Conservation (phyloP, 64 coral and sea anemone genomes). For the Montipora foliosa region DNA sequence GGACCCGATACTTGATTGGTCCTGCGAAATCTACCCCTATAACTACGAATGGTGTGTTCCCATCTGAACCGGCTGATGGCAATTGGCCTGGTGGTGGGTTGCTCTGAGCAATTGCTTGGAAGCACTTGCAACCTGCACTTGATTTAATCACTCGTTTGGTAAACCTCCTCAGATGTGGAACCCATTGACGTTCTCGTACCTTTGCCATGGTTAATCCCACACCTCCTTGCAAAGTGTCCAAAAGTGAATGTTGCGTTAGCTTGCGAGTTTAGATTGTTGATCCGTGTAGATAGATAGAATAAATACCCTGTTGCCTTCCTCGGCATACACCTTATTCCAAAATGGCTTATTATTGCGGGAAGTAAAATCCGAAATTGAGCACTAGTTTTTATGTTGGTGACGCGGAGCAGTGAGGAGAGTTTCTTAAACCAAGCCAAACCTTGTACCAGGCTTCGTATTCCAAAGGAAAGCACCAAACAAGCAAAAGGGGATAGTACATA, state of each 20-base stretch:
- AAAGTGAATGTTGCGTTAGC: neutral
- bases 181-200: conserved; percentile 29
- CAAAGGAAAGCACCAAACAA: no score
- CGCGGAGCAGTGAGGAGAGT: no score
- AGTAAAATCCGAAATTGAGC: no score
- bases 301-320: conserved; percentile 13
- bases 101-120: conserved; percentile 10
- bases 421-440: no score
- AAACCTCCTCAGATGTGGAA: conserved; percentile 21
- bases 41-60: conserved; percentile 28
- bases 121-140: conserved; percentile 30
- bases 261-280: conserved; percentile 14
- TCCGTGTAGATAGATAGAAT: neutral
- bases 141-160: conserved; percentile 44
- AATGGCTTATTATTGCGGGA: no score
- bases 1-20: conserved; percentile 25
- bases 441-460: no score
- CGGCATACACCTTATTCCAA: conserved; percentile 1
- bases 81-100: neutral
- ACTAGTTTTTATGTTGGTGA: no score
- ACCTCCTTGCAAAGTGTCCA: conserved; percentile 46
- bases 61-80: conserved; percentile 14
- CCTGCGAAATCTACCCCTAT: conserved; percentile 74
- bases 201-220: neutral
- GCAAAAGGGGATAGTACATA: no score